Conservation (phyloP, 2,113 vertebrate genomes). For the Aviceda subcristata region DNA sequence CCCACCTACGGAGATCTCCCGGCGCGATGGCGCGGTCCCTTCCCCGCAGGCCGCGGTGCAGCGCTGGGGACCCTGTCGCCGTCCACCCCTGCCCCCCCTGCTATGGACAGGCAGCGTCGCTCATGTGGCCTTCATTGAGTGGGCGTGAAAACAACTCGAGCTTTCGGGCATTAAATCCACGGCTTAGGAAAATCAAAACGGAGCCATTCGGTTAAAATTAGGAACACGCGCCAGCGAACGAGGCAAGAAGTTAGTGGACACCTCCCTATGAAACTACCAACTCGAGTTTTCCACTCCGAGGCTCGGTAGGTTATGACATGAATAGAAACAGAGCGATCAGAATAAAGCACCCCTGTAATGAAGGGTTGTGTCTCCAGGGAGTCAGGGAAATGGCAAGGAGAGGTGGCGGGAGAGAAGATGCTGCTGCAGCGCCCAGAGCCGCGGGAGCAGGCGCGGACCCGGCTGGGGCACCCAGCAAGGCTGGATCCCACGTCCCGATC, state of each 20-base stretch:
- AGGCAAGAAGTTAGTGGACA: background rate
- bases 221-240: background rate
- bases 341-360: background rate
- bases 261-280: background rate
- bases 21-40: background rate
- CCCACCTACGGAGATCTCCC: background rate
- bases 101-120: background rate
- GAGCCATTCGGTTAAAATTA: slow-evolving; percentile 44
- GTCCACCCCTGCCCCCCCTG: background rate
- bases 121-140: background rate
- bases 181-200: slow-evolving; percentile 37
- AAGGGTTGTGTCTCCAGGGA: background rate
- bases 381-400: background rate
- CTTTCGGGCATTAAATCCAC: background rate
- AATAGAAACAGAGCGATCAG: background rate
- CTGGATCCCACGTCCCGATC: background rate
- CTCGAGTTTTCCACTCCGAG: slow-evolving; percentile 35
- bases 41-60: fast-evolving
- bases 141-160: slow-evolving; percentile 9
- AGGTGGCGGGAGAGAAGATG: background rate
- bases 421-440: background rate
- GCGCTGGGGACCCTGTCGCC: background rate
- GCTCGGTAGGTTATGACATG: background rate
- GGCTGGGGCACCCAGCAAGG: background rate
- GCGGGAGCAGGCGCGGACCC: fast-evolving